phyloP scores from a whole-genome alignment of 2,113 vertebrate genomes.

The Pitta sordida region DNA sequence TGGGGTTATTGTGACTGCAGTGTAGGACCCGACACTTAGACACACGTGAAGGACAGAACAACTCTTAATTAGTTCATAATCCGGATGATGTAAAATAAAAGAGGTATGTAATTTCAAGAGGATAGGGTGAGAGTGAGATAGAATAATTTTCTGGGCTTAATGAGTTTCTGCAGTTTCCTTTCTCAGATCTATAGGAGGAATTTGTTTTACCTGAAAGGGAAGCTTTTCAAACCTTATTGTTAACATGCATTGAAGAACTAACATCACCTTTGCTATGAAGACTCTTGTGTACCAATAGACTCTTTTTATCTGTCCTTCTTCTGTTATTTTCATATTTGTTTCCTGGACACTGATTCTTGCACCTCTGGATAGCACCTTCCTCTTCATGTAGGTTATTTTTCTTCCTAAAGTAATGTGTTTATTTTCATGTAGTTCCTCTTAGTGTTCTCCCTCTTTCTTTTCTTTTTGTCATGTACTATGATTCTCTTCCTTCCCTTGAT shows the following conservation, averaged over 20 bases:
- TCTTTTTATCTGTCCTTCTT: neutral
- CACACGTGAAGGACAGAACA: neutral
- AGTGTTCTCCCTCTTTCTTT: neutral
- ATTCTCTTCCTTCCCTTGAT: neutral
- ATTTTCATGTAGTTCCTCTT: neutral
- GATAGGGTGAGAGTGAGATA: neutral
- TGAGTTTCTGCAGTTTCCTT: neutral
- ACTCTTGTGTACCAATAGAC: neutral
- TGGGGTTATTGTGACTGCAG: no score
- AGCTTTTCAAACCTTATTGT: neutral
- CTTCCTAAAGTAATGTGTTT: neutral
- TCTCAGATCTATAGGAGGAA: neutral
- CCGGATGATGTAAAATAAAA: neutral
- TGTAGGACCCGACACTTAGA: no score
- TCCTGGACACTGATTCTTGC: neutral
- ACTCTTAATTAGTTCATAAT: neutral
- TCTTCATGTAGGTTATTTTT: neutral
- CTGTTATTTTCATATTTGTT: neutral
- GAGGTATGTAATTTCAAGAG: neutral
- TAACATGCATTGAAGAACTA: neutral
- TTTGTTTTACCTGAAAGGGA: neutral
- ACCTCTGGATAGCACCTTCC: neutral
- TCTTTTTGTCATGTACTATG: neutral
- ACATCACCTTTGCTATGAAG: neutral
- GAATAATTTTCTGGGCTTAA: neutral